Evolutionary conservation across 2,113 vertebrate genomes (phyloP).

Genomic region (Ptychochromis oligacanthus): DNA sequence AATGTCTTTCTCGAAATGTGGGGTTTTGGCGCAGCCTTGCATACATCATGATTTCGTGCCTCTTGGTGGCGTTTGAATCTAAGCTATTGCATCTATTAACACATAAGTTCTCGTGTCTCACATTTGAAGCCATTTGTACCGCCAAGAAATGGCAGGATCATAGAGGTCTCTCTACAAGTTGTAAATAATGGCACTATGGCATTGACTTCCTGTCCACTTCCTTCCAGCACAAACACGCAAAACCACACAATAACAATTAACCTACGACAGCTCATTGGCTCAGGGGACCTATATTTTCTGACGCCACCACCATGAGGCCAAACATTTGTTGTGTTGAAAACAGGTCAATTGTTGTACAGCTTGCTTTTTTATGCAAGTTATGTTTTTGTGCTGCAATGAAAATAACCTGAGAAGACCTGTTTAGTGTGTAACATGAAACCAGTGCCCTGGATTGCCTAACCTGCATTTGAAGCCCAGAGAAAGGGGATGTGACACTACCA

Average conservation of each 20-base stretch:
- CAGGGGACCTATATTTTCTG: constrained; percentile 46
- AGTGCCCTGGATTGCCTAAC: constrained; percentile 29
- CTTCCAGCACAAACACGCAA: constrained; percentile 26
- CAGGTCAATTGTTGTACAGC: constrained; percentile 35
- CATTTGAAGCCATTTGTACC: constrained; percentile 21
- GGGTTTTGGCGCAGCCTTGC: neutral
- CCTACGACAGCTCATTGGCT: neutral
- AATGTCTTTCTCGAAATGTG: neutral
- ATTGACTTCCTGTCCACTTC: constrained; percentile 62
- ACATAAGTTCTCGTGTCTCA: neutral
- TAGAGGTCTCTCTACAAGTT: constrained; percentile 5
- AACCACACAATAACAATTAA: constrained; percentile 61
- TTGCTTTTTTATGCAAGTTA: neutral
- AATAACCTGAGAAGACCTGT: constrained; percentile 17
- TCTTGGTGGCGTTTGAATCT: neutral
- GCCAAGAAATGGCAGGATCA: constrained; percentile 41
- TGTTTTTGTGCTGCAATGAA: constrained; percentile 22
- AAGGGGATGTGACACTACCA: neutral
- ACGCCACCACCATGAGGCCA: constrained; percentile 38
- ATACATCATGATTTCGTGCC: neutral
- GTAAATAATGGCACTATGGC: constrained; percentile 44
- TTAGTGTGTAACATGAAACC: constrained; percentile 17
- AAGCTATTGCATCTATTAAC: neutral
- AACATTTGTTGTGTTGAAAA: constrained; percentile 14
- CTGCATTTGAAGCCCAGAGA: constrained; percentile 1